Base-by-base conservation (phyloP, 2,113 vertebrate species). In the Atlantisia rogersi region DNA sequence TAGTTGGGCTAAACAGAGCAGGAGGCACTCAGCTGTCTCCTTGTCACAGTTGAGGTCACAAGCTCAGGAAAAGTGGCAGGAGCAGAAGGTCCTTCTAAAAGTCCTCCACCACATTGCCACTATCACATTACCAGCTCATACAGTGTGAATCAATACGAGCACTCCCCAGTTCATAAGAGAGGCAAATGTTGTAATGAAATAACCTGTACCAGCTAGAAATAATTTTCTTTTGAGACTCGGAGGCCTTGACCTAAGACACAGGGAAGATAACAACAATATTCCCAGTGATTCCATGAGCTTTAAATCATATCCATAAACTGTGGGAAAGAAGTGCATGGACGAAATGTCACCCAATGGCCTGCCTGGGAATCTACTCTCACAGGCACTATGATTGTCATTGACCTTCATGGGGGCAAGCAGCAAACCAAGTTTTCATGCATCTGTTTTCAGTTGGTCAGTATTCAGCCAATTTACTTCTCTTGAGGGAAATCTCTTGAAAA, bases 281-380 rank as follows among this genome's bases (percentile, higher is more conserved):
- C 62, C 65, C 91, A 96, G 59, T 35, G 71, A 70, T 65, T 78
- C 68, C 42, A 11, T 1, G 4, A 59, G 35, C n/a, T 88, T 37
- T 53, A 37, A 73, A 40, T 67, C 46, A 59, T 42, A 62, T 84
- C 50, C 32, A 17, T 5, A 25, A 62, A 50, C 82, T 92, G 90
- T 96, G 94, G 93, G 93, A 96, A 92, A 32, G 8, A 75, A 88
- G 32, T 0, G 1, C 7, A 7, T 1, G 7, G 53, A 62, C 52
- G 76, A 92, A 90, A 93, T 70, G 46, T 95, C 87, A 81, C 68
- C 82, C 90, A 59, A 9, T 56, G 50, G 56, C 25, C 13, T 46
- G 87, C 82, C 60, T 95, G 90, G 93, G 90, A 96, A 92, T 59
- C 55, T 46, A 3, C 11, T 91, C 55, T 79, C 74, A n/a, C 62